A percentile compares a stretch with the other conserved stretches of the same genome.
Conservation (phyloP, 2,113 vertebrate genomes). For the Eudorcas thomsonii region DNA sequence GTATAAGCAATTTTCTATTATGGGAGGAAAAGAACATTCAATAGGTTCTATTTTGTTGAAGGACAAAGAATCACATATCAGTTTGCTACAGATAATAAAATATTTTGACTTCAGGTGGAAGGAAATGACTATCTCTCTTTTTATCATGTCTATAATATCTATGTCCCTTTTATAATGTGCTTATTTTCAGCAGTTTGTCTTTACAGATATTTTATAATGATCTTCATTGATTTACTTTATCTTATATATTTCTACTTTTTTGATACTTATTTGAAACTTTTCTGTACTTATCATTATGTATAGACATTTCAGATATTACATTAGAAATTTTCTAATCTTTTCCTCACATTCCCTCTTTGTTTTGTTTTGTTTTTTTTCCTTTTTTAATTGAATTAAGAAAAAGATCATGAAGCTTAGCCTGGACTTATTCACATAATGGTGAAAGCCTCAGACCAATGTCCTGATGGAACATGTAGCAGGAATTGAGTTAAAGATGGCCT, state of each 20-base stretch:
- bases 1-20: neutral
- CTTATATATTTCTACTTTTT: neutral
- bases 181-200: neutral
- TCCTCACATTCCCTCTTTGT: neutral
- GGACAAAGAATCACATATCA: neutral
- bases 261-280: neutral
- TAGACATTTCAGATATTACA: neutral
- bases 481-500: neutral
- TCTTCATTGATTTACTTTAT: neutral
- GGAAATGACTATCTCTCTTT: neutral
- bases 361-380: neutral
- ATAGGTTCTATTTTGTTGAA: neutral
- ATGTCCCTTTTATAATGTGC: neutral
- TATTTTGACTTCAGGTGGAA: neutral
- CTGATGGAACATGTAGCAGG: neutral
- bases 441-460: neutral
- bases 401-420: neutral
- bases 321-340: neutral
- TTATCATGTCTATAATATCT: neutral
- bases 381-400: neutral
- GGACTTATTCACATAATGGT: neutral
- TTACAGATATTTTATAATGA: neutral
- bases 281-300: neutral
- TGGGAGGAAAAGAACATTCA: neutral
- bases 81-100: neutral